phyloP scores from a whole-genome alignment of 2,113 vertebrate genomes.

The Pseudolaguvia tuberculata region DNA sequence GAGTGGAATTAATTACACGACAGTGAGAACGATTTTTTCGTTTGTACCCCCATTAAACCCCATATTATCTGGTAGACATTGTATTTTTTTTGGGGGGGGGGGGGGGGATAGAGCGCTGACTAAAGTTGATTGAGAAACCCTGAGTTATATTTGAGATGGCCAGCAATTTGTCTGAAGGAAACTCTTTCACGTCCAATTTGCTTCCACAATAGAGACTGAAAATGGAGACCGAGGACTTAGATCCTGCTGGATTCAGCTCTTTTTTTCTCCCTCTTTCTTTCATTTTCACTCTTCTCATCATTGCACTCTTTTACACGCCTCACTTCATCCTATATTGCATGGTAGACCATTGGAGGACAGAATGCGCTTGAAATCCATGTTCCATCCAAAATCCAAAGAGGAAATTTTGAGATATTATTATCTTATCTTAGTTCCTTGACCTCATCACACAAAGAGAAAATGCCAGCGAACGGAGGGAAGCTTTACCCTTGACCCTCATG shows the following conservation, averaged over 20 bases:
- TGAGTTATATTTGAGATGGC: slow-evolving; percentile 63
- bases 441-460: neutral
- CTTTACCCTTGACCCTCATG: slow-evolving; percentile 1
- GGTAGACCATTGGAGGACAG: neutral
- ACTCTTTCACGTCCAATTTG: slow-evolving; percentile 41
- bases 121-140: slow-evolving; percentile 65
- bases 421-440: neutral
- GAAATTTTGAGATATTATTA: slow-evolving; percentile 13
- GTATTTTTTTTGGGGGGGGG: slow-evolving; percentile 51
- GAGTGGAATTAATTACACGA: slow-evolving; percentile 63
- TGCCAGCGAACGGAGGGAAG: neutral
- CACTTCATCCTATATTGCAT: slow-evolving; percentile 1
- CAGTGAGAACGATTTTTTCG: slow-evolving; percentile 19
- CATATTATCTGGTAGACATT: slow-evolving; percentile 55
- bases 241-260: slow-evolving; percentile 56
- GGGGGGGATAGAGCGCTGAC: slow-evolving; percentile 30
- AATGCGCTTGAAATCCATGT: slow-evolving; percentile 21
- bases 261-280: slow-evolving; percentile 35
- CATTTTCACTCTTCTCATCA: neutral
- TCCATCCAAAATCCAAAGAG: neutral
- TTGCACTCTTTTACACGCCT: slow-evolving; percentile 2
- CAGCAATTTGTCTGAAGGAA: slow-evolving; percentile 53
- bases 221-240: slow-evolving; percentile 49
- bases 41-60: slow-evolving; percentile 54
- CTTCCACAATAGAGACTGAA: slow-evolving; percentile 59